Base-by-base conservation (phyloP, 2,797 vertebrate species). In the Sebastes nivosus region DNA sequence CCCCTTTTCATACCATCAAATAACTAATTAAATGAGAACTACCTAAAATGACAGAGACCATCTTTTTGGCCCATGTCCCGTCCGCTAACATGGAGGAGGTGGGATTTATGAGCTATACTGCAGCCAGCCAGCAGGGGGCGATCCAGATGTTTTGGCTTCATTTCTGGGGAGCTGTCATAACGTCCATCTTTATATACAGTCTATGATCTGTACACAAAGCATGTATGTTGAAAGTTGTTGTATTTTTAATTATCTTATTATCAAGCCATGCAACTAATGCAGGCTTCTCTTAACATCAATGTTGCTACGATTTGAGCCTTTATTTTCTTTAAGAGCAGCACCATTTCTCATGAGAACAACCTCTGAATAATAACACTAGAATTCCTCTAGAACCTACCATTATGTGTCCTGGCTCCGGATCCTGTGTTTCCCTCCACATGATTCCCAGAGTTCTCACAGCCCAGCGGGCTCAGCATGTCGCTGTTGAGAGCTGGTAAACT, bases 361-460 rank as follows among this genome's bases (percentile, higher is more conserved):
- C 14, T 32, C 1, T 16, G 10, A 29, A 50, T 57, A 27, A 22
- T 54, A 54, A 50, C 46, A 50, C 46, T 20, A 50, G 46, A 20
- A 1, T 14, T 36, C 0, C 8, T 42, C 1, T 5, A 0, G 14
- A 14, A 81, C 86, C 16, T 97, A 99, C 98, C 97, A 27, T 98
- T 96, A 38, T 96, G 94, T 1, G 96, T 91, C 27, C 96, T 95
- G 81, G 93, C 80, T 68, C 91, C 91, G 13, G 94, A 27, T 65
- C 81, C 91, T 88, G 86, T 86, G 87, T 87, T 78, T 25, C 87
- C 94, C n/a, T 97, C 96, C 74, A 88, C 42, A 85, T 94, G 78
- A 13, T 80, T 93, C 0, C 88, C 92, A 32, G 89, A 66, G 24
- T 95, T 94, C 70, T 86, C 77, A 2, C 91, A 94, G 29, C 88